Evolutionary conservation across 2,888 invertebrate genomes (phyloP).

Genomic region (Helleia helle): DNA sequence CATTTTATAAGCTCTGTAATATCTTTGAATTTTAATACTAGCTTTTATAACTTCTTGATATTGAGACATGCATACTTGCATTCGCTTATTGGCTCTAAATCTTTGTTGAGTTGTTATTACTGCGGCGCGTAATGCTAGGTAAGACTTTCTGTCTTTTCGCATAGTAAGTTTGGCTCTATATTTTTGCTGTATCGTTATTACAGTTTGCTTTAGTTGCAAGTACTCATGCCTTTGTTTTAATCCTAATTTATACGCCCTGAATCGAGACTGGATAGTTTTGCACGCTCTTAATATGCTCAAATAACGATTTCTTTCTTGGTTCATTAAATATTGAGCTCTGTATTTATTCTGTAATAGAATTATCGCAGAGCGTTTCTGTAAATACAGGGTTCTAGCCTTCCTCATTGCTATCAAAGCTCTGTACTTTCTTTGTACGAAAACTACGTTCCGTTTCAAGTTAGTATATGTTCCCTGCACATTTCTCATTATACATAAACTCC

Average conservation of each 20-base stretch:
- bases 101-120: conserved; percentile 35
- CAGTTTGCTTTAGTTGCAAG: conserved; percentile 32
- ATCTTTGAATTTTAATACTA: conserved; percentile 50
- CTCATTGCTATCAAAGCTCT: conserved; percentile 42
- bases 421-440: conserved; percentile 50
- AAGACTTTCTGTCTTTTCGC: conserved; percentile 34
- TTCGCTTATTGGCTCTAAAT: conserved; percentile 46
- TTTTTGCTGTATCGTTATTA: conserved; percentile 35
- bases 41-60: conserved; percentile 45
- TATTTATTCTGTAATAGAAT: conserved; percentile 42
- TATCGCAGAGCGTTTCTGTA: conserved; percentile 27
- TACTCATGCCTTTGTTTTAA: conserved; percentile 37
- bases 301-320: conserved; percentile 42
- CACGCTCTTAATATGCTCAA: conserved; percentile 38
- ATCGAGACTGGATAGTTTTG: conserved; percentile 51
- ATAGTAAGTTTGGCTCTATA: conserved; percentile 44
- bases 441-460: conserved; percentile 30
- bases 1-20: conserved; percentile 34
- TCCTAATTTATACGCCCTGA: conserved; percentile 35
- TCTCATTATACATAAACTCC: conserved; percentile 41
- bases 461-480: conserved; percentile 38
- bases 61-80: conserved; percentile 38
- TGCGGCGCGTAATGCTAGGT: conserved; percentile 29
- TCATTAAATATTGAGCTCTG: conserved; percentile 42
- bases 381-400: conserved; percentile 33